Conservation (phyloP, 2,888 invertebrate species). For the Hecatera dysodea region DNA sequence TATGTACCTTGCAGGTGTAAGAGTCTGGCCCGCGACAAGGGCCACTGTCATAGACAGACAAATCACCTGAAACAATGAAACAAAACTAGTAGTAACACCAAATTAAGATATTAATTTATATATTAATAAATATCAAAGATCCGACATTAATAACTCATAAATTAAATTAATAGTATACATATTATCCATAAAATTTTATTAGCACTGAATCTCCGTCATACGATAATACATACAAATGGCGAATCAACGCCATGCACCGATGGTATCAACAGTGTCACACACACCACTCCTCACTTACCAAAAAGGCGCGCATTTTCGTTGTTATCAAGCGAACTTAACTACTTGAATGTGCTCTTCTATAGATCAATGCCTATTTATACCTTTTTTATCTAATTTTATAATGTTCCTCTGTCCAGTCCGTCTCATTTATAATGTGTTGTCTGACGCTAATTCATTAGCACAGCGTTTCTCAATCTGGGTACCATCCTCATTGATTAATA, state of each 20-base stretch:
- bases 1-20: constrained; percentile 68
- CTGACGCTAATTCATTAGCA: constrained; percentile 79
- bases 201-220: constrained; percentile 19
- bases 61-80: constrained; percentile 77
- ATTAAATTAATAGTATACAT: constrained; percentile 45
- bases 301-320: constrained; percentile 84
- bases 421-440: constrained; percentile 83
- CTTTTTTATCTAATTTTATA: constrained; percentile 85
- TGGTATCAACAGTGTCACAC: constrained; percentile 31
- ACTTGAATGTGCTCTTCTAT: constrained; percentile 83
- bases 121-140: constrained; percentile 29
- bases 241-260: constrained; percentile 18
- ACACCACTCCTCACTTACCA: constrained; percentile 77
- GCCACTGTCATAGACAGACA: constrained; percentile 80
- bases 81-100: constrained; percentile 13
- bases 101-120: constrained; percentile 26
- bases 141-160: constrained; percentile 54
- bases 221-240: constrained; percentile 36
- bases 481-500: constrained; percentile 55
- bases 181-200: constrained; percentile 28
- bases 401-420: constrained; percentile 80
- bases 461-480: constrained; percentile 83
- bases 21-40: constrained; percentile 71
- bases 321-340: constrained; percentile 78
- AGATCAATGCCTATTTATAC: constrained; percentile 86